Percentiles rank a stretch among this genome's conserved stretches.
These are phyloP conservation scores for Prionace glauca DNA, from an alignment of 2,797 vertebrate species.

Conservation along the genomic window DNA sequence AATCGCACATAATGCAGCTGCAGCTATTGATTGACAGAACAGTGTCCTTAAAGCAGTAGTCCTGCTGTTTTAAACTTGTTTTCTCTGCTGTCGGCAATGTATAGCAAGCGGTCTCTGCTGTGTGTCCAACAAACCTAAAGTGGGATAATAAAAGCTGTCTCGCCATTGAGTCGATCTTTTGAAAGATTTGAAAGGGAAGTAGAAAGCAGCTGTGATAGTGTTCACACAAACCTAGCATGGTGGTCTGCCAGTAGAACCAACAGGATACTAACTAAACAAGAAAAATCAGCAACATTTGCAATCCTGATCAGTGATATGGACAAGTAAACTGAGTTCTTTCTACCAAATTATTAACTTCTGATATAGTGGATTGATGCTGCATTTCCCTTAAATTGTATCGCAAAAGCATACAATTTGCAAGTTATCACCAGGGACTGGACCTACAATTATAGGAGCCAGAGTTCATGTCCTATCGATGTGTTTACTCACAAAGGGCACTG, in stretches of 20 bases:
- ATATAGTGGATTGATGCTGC: background rate
- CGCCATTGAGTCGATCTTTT: slow-evolving; percentile 49
- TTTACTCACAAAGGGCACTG: slow-evolving; percentile 62
- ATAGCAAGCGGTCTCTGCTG: slow-evolving; percentile 40
- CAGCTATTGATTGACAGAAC: slow-evolving; percentile 47
- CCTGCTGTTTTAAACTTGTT: slow-evolving; percentile 47
- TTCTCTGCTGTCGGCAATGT: slow-evolving; percentile 44
- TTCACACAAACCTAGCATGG: slow-evolving; percentile 47
- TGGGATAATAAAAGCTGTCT: slow-evolving; percentile 55
- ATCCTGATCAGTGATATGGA: background rate
- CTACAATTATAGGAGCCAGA: slow-evolving; percentile 33
- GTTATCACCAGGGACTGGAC: background rate
- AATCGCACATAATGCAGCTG: slow-evolving; percentile 49
- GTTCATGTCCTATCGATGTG: slow-evolving; percentile 57
- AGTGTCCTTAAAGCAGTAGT: slow-evolving; percentile 47
- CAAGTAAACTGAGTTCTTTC: background rate
- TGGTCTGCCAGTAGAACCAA: slow-evolving; percentile 48
- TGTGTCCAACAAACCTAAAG: slow-evolving; percentile 43
- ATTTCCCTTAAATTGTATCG: background rate
- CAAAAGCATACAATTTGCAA: background rate
- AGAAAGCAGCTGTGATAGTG: slow-evolving; percentile 54
- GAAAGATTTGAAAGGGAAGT: slow-evolving; percentile 56
- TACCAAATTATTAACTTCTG: background rate
- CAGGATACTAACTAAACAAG: slow-evolving; percentile 14
- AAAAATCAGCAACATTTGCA: slow-evolving; percentile 22